These are phyloP conservation scores for Protonemura montana DNA, from an alignment of 2,888 invertebrate genomes.

Conservation along the genomic window DNA sequence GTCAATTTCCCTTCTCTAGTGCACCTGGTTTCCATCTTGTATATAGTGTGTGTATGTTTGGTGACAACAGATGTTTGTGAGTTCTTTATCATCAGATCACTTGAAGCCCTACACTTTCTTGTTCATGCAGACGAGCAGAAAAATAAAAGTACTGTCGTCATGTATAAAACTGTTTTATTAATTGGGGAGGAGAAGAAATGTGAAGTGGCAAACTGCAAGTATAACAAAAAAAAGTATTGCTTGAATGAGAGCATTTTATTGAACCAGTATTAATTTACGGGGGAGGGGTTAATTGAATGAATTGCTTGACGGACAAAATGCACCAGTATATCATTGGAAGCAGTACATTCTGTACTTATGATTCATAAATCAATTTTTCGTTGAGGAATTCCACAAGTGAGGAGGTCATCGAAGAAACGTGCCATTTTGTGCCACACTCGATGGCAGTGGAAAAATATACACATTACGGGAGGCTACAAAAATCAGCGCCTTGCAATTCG, in stretches of 20 bases:
- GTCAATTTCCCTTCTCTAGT: too few relatives aligned
- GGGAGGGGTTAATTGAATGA: not conserved
- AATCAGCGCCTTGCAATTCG: not conserved
- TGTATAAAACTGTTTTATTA: constrained; percentile 8
- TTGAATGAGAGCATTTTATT: constrained; percentile 7
- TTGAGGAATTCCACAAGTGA: not conserved
- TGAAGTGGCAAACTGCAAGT: not conserved
- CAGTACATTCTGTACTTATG: not conserved
- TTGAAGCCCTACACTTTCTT: not conserved
- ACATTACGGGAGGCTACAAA: not conserved
- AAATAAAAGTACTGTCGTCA: not conserved
- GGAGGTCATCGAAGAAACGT: not conserved
- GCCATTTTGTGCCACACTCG: not conserved
- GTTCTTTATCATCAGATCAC: too few relatives aligned
- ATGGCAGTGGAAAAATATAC: constrained; percentile 35
- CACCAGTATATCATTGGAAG: not conserved
- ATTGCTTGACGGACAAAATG: not conserved
- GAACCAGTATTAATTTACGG: not conserved
- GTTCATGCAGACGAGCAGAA: not conserved
- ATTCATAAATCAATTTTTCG: not conserved
- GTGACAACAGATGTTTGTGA: too few relatives aligned
- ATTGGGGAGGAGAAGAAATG: not conserved
- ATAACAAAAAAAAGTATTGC: not conserved
- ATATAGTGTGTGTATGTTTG: too few relatives aligned
- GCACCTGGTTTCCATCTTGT: too few relatives aligned